Conservation (phyloP, 2,888 invertebrate species). For the Euplagia quadripunctaria region DNA sequence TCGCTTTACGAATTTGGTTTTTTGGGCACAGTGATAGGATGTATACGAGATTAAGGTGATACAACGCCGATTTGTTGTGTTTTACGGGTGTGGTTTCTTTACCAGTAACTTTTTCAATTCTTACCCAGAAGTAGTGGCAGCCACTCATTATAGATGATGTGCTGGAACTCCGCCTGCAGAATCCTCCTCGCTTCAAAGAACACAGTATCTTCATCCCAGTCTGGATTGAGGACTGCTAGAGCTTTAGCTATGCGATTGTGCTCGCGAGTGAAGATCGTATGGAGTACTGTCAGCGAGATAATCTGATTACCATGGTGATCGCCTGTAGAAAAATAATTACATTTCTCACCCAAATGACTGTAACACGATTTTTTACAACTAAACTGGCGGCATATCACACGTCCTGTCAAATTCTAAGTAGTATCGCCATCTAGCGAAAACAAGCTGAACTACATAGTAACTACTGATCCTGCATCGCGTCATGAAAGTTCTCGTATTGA, state of each 20-base stretch:
- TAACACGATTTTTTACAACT: too few species aligned
- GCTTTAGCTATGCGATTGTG: conserved; percentile 92
- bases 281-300: conserved; percentile 91
- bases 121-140: conserved; percentile 92
- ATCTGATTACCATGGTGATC: conserved; percentile 93
- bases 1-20: too few species aligned
- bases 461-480: neutral
- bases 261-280: conserved; percentile 92
- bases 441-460: neutral
- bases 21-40: too few species aligned
- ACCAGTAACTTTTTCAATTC: too few species aligned
- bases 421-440: neutral
- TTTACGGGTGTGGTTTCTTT: neutral
- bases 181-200: conserved; percentile 92
- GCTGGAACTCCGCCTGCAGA: conserved; percentile 92
- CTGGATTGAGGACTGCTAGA: conserved; percentile 90
- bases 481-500: neutral
- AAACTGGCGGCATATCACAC: neutral
- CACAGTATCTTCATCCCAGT: conserved; percentile 91
- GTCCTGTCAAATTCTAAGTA: too few species aligned
- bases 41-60: too few species aligned
- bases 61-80: too few species aligned
- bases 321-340: conserved; percentile 79
- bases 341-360: too few species aligned
- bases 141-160: conserved; percentile 94